Conservation (phyloP, 2,797 vertebrate genomes). For the Limosa lapponica region DNA sequence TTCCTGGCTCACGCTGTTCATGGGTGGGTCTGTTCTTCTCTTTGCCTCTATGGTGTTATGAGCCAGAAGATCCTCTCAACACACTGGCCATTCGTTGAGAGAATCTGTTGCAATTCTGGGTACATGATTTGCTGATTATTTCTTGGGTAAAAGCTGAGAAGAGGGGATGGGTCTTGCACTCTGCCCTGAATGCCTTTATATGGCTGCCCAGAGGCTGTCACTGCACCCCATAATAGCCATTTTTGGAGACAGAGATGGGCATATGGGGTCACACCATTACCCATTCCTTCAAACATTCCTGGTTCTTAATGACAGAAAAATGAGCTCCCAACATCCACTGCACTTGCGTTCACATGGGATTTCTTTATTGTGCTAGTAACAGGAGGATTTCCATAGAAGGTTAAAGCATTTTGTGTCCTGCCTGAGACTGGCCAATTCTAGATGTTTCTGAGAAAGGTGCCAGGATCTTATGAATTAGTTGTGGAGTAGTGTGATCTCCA, state of each 20-base stretch:
- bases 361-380: not conserved
- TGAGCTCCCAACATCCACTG: not conserved
- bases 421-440: not conserved
- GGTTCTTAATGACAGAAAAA: not conserved
- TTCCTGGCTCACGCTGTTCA: not conserved
- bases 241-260: not conserved
- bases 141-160: not conserved
- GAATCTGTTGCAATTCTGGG: not conserved
- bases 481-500: not conserved
- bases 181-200: not conserved
- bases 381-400: constrained; percentile 42
- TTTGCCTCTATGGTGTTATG: not conserved
- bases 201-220: not conserved
- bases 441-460: not conserved
- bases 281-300: not conserved
- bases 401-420: not conserved
- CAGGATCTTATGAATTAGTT: not conserved
- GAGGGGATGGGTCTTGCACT: not conserved
- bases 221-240: not conserved
- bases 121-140: not conserved
- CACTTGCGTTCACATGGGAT: not conserved
- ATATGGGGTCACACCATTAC: constrained; percentile 1
- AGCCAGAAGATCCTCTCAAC: not conserved
- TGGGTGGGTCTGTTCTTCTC: not conserved
- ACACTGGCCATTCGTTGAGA: not conserved